Conservation (phyloP, 2,888 invertebrate genomes). For the Eupeodes latifasciatus region DNA sequence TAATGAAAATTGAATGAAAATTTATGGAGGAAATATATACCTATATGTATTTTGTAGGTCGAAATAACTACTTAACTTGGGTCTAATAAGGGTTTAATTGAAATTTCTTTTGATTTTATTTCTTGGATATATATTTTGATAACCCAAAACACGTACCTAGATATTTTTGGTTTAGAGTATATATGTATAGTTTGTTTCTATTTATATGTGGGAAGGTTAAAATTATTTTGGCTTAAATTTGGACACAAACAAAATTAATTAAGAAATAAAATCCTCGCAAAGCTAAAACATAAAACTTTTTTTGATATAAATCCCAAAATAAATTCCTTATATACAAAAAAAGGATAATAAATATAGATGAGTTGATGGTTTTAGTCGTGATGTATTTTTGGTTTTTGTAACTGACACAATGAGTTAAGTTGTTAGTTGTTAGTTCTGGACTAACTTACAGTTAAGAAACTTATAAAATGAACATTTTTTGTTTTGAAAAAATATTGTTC, state of each 20-base stretch:
- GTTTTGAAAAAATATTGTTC: no score
- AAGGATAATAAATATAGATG: no score
- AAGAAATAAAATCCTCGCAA: neutral
- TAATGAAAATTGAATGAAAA: conserved; percentile 31
- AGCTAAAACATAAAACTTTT: neutral
- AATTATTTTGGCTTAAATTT: neutral
- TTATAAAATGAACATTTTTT: no score
- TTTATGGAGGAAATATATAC: conserved; percentile 5
- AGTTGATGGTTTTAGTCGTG: no score
- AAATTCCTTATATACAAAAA: neutral
- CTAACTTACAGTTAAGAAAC: no score
- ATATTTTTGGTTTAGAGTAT: neutral
- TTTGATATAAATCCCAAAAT: neutral
- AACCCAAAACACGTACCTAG: conserved; percentile 12
- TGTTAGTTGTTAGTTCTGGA: no score
- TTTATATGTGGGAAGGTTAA: neutral
- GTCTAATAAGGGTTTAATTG: conserved; percentile 25
- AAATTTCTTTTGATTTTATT: conserved; percentile 18
- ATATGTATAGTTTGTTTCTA: neutral
- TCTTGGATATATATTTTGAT: neutral
- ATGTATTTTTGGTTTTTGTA: no score
- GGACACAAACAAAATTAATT: neutral
- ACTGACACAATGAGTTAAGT: no score
- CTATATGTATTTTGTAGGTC: neutral
- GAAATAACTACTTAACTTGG: conserved; percentile 12